These are phyloP conservation scores for Rugalucina vietnamica DNA, from an alignment of 2,888 invertebrate genomes.

Conservation along the genomic window DNA sequence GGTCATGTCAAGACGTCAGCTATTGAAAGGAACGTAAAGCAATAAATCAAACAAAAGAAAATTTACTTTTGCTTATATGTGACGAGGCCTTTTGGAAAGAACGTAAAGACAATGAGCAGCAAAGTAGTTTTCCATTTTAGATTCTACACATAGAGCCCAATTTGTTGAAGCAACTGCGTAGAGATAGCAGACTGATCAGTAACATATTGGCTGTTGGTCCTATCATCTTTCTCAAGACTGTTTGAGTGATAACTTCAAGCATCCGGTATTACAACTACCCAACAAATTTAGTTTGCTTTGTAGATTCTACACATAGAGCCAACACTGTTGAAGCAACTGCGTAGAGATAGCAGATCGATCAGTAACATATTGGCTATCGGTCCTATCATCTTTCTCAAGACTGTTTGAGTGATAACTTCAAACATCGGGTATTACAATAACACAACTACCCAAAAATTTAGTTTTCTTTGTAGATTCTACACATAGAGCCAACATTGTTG, in stretches of 20 bases:
- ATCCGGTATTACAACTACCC: too few relatives aligned
- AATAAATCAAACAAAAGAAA: too few relatives aligned
- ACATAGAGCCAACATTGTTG: slow-evolving; percentile 54
- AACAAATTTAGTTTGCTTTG: too few relatives aligned
- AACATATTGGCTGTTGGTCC: slow-evolving; percentile 79
- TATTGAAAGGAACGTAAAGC: too few relatives aligned
- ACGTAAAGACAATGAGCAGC: too few relatives aligned
- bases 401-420: slow-evolving; percentile 61
- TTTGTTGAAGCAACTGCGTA: slow-evolving; percentile 47
- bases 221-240: slow-evolving; percentile 71
- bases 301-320: slow-evolving; percentile 61
- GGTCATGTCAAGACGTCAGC: too few relatives aligned
- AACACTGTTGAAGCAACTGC: slow-evolving; percentile 45
- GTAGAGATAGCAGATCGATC: slow-evolving; percentile 54
- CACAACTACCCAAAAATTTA: too few relatives aligned
- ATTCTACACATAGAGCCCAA: slow-evolving; percentile 57
- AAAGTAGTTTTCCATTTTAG: slow-evolving; percentile 47
- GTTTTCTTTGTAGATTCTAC: slow-evolving; percentile 57
- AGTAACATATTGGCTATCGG: slow-evolving; percentile 78
- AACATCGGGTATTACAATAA: slow-evolving; percentile 69
- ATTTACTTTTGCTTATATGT: too few relatives aligned
- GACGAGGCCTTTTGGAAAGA: too few relatives aligned
- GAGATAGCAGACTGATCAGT: slow-evolving; percentile 55
- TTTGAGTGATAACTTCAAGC: slow-evolving; percentile 64
- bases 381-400: slow-evolving; percentile 73